Percentiles rank a stretch among this genome's conserved stretches.
These are phyloP conservation scores for Dromiciops gliroides DNA, from an alignment of 2,113 vertebrate genomes.

Conservation along the genomic window DNA sequence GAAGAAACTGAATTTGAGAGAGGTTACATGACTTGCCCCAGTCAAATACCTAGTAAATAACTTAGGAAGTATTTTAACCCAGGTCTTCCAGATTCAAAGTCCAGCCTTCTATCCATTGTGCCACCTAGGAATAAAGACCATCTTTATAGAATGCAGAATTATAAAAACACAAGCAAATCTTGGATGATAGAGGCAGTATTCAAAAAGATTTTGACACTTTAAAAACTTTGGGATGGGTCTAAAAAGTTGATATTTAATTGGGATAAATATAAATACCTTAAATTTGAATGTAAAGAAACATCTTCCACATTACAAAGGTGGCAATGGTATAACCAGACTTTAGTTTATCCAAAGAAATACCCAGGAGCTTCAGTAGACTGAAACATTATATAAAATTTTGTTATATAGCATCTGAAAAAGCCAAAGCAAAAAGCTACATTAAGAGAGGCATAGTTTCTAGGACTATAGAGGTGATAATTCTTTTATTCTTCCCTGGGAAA, in stretches of 20 bases:
- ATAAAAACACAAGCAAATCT: background rate
- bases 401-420: background rate
- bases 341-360: background rate
- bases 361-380: background rate
- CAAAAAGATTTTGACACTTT: background rate
- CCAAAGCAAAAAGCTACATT: background rate
- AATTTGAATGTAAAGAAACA: background rate
- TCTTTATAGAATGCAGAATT: background rate
- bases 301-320: background rate
- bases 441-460: background rate
- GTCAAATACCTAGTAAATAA: background rate
- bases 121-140: background rate
- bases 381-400: background rate
- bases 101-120: background rate
- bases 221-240: background rate
- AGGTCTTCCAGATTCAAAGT: background rate
- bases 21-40: background rate
- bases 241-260: background rate
- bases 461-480: background rate
- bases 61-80: background rate
- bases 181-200: background rate
- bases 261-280: background rate
- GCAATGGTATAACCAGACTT: background rate
- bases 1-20: background rate
- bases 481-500: background rate